These are phyloP conservation scores for Ctenosaura bakeri DNA, from an alignment of 2,797 vertebrate genomes.

Conservation along the genomic window DNA sequence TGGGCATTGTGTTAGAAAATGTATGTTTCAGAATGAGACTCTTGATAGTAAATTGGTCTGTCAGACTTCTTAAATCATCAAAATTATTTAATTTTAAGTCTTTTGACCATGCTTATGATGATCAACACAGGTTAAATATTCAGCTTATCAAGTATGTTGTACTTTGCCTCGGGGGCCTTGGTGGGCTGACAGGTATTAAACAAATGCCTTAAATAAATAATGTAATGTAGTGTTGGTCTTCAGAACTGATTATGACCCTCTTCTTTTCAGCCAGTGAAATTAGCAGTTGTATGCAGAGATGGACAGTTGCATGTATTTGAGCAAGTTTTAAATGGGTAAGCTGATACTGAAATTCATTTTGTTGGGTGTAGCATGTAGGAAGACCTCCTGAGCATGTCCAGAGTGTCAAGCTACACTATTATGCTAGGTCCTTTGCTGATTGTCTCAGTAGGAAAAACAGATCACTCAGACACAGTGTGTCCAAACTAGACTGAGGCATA, in stretches of 20 bases:
- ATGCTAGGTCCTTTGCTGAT: no score
- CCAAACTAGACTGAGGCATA: no score
- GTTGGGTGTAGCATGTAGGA: background rate
- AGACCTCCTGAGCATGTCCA: no score
- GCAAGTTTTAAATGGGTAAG: slow-evolving; percentile 98
- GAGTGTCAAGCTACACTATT: no score
- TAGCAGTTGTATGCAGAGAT: slow-evolving; percentile 96
- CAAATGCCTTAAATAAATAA: no score
- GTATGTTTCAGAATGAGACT: background rate
- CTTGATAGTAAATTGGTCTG: background rate
- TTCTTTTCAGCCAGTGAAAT: slow-evolving; percentile 89
- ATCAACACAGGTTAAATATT: background rate
- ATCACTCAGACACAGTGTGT: no score
- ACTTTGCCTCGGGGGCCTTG: no score
- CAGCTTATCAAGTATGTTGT: no score
- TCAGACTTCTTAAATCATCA: background rate
- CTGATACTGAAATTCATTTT: slow-evolving; percentile 46
- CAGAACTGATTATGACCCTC: slow-evolving; percentile 40
- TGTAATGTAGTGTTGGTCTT: background rate
- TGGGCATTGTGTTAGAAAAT: background rate
- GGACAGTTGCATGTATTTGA: slow-evolving; percentile 97
- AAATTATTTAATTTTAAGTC: background rate
- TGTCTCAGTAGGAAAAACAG: no score
- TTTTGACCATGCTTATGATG: background rate
- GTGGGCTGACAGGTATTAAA: no score